Percentiles rank a stretch among this genome's conserved stretches.
phyloP scores from a whole-genome alignment of 1,140 invertebrate species.

The Stenopsyche tienmushanensis region DNA sequence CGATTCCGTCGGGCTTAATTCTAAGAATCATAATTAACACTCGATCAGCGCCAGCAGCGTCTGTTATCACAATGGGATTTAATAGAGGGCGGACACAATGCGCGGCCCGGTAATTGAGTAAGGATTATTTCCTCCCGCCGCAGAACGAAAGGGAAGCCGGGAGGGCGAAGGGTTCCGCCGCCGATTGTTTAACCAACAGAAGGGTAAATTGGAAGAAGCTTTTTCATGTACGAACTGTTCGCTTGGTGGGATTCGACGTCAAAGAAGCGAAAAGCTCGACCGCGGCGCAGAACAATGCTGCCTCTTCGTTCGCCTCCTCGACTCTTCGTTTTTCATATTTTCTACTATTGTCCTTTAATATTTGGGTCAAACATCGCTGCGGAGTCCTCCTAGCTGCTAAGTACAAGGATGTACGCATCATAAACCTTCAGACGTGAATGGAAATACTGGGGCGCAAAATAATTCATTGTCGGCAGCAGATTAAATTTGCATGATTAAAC shows the following conservation, averaged over 20 bases:
- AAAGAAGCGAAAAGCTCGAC: no score
- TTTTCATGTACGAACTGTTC: conserved; percentile 35
- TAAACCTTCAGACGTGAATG: background rate
- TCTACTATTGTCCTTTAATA: background rate
- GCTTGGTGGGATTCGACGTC: conserved; percentile 5
- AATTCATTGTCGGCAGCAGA: conserved; percentile 30
- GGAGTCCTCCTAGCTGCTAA: background rate
- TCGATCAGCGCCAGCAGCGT: conserved; percentile 38
- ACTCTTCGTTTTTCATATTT: conserved; percentile 2
- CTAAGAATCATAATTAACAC: conserved; percentile 41
- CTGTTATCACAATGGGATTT: conserved; percentile 28
- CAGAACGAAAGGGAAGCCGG: background rate
- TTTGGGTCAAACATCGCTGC: background rate
- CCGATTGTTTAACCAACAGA: conserved; percentile 34
- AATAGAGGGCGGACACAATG: conserved; percentile 27
- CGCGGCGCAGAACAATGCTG: background rate
- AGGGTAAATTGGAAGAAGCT: conserved; percentile 41
- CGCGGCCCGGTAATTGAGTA: conserved; percentile 37
- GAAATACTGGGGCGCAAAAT: conserved; percentile 18
- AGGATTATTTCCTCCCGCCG: conserved; percentile 33
- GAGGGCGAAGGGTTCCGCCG: background rate
- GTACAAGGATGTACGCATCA: conserved; percentile 14
- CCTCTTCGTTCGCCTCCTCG: background rate
- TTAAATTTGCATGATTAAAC: conserved; percentile 38
- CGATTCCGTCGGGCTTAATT: conserved; percentile 21